Base-by-base conservation (phyloP, 64 coral and sea anemone genomes). In the Porites australiensis region DNA sequence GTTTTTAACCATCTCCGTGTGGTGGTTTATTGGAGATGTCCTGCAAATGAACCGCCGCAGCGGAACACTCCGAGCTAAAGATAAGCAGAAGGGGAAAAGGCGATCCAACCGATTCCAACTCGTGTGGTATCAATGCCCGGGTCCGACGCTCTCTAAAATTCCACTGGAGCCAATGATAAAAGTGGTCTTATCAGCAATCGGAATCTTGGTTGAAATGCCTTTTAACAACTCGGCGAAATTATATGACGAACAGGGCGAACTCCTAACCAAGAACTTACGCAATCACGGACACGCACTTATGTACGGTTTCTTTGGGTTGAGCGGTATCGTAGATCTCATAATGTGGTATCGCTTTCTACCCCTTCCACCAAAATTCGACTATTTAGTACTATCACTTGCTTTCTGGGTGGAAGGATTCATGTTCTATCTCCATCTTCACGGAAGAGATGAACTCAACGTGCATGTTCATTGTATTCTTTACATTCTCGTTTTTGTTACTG, bases 301-400 rank as follows among this genome's bases (percentile, higher is more conserved):
- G 96, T 98, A 89, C 53, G 74, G 85, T 15, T 89, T 95, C 74
- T 98, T 98, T 82, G 96, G 86, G 2, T 74, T 98, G 3, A 90
- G 79, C 45, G 96, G 96, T 18, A 19, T 93, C 0, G 51, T 98
- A 0, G 96, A 98, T 75, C 57, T 95, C 5, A 43, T 90, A 14
- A 89, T 91, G 16, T 86, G 77, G 46, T 98, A 90, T 46, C 54
- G 14, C n/a, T 8, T 95, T 2, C 16, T 89, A 0, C 93, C 79
- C 4, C 74, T 98, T 43, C 93, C 96, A 12, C 59, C 8, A 10
- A 91, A 88, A n/a, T 70, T 88, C 18, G 89, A 89, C 58, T 75
- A 95, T 69, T 13, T 87, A 3, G 44, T 93, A 4, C 58, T 93
- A 2, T 62, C 86, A 2, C 49, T 94, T 63, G 96, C 93, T 8